Percentiles rank a stretch among this genome's conserved stretches.
Evolutionary conservation across 1,140 invertebrate genomes (phyloP).

Genomic region (Gryon sp.): DNA sequence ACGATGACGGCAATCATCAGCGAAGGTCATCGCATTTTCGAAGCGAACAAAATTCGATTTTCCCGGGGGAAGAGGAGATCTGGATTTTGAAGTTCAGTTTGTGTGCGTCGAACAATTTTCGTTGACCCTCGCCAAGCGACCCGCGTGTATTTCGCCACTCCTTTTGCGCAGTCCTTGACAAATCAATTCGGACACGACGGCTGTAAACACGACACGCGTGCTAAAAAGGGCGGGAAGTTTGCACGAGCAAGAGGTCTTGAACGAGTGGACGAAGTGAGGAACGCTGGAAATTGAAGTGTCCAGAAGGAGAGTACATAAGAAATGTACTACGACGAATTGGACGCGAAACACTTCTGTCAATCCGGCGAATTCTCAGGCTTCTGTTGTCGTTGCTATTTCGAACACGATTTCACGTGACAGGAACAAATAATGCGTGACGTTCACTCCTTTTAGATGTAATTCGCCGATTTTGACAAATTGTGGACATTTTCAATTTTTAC

Average conservation of each 20-base stretch:
- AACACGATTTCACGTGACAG: constrained; percentile 52
- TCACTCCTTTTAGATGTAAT: constrained; percentile 17
- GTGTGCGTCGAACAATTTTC: constrained; percentile 58
- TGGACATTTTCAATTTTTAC: constrained; percentile 22
- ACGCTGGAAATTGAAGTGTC: constrained; percentile 60
- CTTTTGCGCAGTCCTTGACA: constrained; percentile 70
- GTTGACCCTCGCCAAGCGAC: constrained; percentile 59
- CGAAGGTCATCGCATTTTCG: constrained; percentile 11
- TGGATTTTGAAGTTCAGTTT: constrained; percentile 72
- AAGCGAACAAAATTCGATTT: constrained; percentile 52
- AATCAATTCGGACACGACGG: constrained; percentile 77
- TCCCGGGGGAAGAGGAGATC: constrained; percentile 62
- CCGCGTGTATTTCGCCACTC: constrained; percentile 24
- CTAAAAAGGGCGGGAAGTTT: constrained; percentile 58
- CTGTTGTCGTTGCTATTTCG: constrained; percentile 55
- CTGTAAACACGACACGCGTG: constrained; percentile 73
- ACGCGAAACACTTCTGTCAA: constrained; percentile 57
- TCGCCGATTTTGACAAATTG: constrained; percentile 26
- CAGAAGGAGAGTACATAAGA: constrained; percentile 55
- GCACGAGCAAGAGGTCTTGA: constrained; percentile 46
- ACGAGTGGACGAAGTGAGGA: constrained; percentile 43
- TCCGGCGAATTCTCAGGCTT: constrained; percentile 52
- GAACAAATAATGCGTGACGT: constrained; percentile 52
- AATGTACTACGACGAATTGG: constrained; percentile 61
- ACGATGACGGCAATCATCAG: constrained; percentile 30